Conservation (phyloP, 2,888 invertebrate species). For the Amiota minor region DNA sequence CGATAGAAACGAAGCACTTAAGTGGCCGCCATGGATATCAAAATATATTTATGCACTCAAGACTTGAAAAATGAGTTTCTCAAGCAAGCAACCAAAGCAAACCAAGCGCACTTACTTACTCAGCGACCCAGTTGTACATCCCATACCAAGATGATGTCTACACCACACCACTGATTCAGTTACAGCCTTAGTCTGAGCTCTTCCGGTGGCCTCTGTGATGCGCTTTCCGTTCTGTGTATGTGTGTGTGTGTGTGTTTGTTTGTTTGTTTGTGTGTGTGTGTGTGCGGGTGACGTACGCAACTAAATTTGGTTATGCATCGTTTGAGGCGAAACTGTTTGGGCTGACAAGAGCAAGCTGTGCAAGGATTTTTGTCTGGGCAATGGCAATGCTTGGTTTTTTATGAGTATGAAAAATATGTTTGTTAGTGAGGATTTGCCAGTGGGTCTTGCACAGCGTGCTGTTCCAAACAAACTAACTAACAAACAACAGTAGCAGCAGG, state of each 20-base stretch:
- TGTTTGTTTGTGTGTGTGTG: conserved; percentile 23
- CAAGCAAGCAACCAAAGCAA: background rate
- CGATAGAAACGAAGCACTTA: conserved; percentile 11
- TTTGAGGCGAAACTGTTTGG: conserved; percentile 9
- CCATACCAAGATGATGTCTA: background rate
- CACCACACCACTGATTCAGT: too few relatives aligned
- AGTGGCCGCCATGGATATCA: conserved; percentile 15
- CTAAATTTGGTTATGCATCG: conserved; percentile 20
- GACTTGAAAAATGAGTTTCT: conserved; percentile 16
- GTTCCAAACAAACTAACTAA: too few relatives aligned
- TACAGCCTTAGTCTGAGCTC: too few relatives aligned
- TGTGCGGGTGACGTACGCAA: background rate
- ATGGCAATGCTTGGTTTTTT: background rate
- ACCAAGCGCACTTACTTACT: background rate
- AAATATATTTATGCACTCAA: conserved; percentile 16
- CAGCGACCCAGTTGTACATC: conserved; percentile 52
- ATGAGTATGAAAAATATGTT: background rate
- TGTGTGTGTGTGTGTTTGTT: conserved; percentile 22
- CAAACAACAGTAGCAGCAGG: background rate
- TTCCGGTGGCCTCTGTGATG: too few relatives aligned
- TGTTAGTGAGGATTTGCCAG: too few relatives aligned
- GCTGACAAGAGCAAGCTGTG: conserved; percentile 10
- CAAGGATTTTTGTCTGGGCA: conserved; percentile 1
- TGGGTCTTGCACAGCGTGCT: too few relatives aligned
- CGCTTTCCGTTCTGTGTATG: conserved; percentile 18